Evolutionary conservation across 2,888 invertebrate species (phyloP), one percentile per base, ranked within the genome.

Genomic region (Dryobota labecula): DNA sequence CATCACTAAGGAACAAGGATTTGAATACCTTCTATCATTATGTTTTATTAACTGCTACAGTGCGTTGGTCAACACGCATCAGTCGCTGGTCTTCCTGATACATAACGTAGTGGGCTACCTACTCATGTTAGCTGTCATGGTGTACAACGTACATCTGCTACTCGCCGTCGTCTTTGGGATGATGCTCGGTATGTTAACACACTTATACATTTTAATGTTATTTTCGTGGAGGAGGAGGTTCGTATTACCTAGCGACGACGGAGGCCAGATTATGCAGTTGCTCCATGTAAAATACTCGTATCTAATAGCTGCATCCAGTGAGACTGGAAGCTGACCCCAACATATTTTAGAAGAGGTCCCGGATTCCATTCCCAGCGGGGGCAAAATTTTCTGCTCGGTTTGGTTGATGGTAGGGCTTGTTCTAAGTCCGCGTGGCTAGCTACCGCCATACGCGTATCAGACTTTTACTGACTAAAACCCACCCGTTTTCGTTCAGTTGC

Each of bases 101-200:
- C 97, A 97, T 88, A 97, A 96, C 86, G 93, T 96, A 76, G 94
- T 97, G 60, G 97, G 97, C 38, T 98, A 98, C 91, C 90, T 97
- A 65, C 94, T 98, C 38, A 98, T 98, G 98, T 90, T 98, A 80
- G 96, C 97, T 38, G 97, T 97, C n/a, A 98, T 98, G 98, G 91
- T 97, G 20, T 98, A 97, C 92, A 97, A 98, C 92, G 97, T 96
- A 38, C 97, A 97, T 87, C 92, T 98, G 69, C 94, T 97, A 74
- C 93, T 97, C 62, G 96, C 97, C 18, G 96, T 97, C 64, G 95
- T 97, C 7, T 91, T 97, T 68, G 98, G 98, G 33, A 97, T 97
- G 90, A 95, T 95, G 93, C 89, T 96, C 60, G 97, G 97, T 97
- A 81, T 89, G 91, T 56, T 1, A 6, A 30, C 5, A 9, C n/a